phyloP scores from a whole-genome alignment of 2,888 invertebrate genomes.

The Aporophyla lueneburgensis region DNA sequence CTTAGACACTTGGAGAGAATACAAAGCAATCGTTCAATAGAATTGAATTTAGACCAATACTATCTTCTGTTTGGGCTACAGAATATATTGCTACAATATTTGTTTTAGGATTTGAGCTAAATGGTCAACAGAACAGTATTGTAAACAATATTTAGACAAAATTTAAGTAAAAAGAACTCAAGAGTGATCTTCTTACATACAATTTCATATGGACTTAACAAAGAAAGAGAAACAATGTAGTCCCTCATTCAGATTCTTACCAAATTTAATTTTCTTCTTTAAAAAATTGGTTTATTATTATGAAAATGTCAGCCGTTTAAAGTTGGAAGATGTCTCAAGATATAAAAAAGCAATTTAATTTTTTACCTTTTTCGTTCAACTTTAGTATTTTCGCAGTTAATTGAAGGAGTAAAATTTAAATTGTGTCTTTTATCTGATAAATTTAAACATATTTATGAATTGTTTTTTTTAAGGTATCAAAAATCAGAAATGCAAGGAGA shows the following conservation, averaged over 20 bases:
- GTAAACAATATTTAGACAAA: no score
- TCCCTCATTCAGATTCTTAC: not conserved
- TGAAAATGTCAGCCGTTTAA: constrained; percentile 1
- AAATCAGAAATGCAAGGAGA: not conserved
- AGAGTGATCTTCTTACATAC: not conserved
- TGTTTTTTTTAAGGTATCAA: not conserved
- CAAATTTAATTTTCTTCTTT: not conserved
- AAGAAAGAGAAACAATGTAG: not conserved
- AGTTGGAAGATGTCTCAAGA: constrained; percentile 29
- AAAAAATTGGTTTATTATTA: constrained; percentile 10
- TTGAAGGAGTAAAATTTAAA: constrained; percentile 24
- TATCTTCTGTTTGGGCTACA: not conserved
- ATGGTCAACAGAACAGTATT: no score
- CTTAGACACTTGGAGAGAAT: constrained; percentile 25
- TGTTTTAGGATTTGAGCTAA: not conserved
- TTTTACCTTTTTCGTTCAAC: not conserved
- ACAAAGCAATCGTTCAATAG: constrained; percentile 26
- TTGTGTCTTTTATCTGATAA: constrained; percentile 31
- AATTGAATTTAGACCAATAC: constrained; percentile 22
- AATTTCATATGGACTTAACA: not conserved
- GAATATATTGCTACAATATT: constrained; percentile 2
- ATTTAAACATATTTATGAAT: constrained; percentile 36
- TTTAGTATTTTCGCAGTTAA: constrained; percentile 22
- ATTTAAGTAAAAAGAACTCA: no score
- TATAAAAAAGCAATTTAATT: constrained; percentile 27